phyloP scores from a whole-genome alignment of 1,140 invertebrate genomes.

The Nilaparvata lugens region DNA sequence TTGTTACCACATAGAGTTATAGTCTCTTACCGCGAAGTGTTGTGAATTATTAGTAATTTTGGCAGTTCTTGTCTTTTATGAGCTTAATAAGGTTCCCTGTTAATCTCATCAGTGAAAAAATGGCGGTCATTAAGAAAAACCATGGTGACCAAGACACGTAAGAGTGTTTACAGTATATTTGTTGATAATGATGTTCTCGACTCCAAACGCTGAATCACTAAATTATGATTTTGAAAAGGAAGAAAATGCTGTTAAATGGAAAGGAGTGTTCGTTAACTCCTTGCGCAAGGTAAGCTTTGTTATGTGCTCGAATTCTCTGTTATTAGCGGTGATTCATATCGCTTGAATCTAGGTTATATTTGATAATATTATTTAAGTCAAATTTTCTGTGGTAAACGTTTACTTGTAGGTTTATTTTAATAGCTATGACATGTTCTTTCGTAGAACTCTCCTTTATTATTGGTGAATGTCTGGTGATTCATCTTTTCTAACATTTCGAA shows the following conservation, averaged over 20 bases:
- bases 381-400: neutral
- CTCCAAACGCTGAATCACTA: conserved; percentile 47
- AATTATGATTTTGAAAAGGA: conserved; percentile 80
- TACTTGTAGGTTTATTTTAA: neutral
- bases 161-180: conserved; percentile 7
- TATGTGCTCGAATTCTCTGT: neutral
- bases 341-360: neutral
- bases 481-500: no score
- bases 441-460: neutral
- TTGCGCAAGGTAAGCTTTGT: conserved; percentile 53
- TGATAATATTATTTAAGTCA: neutral
- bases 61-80: neutral
- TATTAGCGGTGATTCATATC: neutral
- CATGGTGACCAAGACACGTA: neutral
- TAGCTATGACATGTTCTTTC: neutral
- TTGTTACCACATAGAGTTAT: no score
- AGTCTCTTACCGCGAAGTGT: neutral
- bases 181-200: conserved; percentile 41
- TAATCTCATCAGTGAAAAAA: neutral
- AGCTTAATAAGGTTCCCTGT: neutral
- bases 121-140: neutral
- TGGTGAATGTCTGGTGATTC: no score
- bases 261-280: conserved; percentile 72
- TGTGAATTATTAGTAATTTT: neutral
- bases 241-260: conserved; percentile 83